Base-by-base conservation (phyloP, 2,888 invertebrate species). In the Frankliniella intonsa region DNA sequence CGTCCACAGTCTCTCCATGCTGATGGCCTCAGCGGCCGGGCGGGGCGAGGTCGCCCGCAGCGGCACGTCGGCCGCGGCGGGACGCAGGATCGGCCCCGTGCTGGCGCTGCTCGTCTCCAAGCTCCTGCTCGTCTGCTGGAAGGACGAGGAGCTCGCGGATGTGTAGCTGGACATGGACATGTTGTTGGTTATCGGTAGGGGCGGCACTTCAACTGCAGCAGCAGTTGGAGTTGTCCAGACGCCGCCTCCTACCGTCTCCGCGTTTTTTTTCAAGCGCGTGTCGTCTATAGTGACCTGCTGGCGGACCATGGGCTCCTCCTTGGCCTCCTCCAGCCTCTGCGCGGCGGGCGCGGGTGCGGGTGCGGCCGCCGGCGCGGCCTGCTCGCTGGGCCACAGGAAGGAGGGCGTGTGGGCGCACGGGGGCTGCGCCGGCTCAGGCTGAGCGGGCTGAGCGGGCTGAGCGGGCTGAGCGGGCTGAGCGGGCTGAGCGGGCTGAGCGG, bases 401-500 rank as follows among this genome's bases (percentile, higher is more conserved):
- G 69, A 76, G 69, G 69, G 69, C 69, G 69, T 76, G 69, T 76
- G 69, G 8, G 25, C 25, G 69, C 12, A 11, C 9, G 69, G 9
- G 22, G 69, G 22, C 86, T 85, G 86, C 86, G 27, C 86, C 86
- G 0, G 80, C 50, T 25, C 83, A 49, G 80, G 81, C n/a, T 14
- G 76, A 76, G 62, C 81, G 83, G 0, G 81, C 25, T 19, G 82
- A 80, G 50, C 82, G 80, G 9, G 80, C 82, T 17, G 69, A 0
- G 81, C 62, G 25, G 80, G 38, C 80, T 81, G 81, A 50, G 50
- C 17, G 51, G 81, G 12, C 51, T 19, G 82, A 80, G 50, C 82
- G 80, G 9, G 80, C 82, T 17, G 69, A 0, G 81, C 62, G 22
- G 69, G 22, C 86, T 85, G 86, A 85, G 27, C 86, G 85, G 0